phyloP scores from a whole-genome alignment of 2,113 vertebrate species.

The Leptobrachium leishanense region DNA sequence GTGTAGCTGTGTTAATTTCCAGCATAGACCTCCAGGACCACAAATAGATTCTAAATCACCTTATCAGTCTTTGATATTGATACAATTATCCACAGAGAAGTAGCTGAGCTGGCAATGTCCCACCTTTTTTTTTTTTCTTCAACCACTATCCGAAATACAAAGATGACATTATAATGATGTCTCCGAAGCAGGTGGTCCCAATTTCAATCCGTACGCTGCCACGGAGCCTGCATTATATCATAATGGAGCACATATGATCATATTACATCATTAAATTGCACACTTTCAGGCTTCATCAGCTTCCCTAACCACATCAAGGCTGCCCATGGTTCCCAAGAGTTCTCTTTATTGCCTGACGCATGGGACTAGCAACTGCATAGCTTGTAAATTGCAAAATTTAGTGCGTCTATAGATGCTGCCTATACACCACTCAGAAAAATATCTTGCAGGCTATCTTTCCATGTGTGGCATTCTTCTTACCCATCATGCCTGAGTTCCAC shows the following conservation, averaged over 20 bases:
- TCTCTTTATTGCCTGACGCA: neutral
- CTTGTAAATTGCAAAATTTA: too few relatives aligned
- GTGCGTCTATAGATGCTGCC: too few relatives aligned
- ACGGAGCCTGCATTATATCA: neutral
- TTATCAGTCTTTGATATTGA: too few relatives aligned
- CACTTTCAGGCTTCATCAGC: neutral
- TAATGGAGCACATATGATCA: neutral
- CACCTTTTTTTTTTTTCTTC: neutral
- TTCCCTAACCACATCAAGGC: neutral
- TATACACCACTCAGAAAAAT: too few relatives aligned
- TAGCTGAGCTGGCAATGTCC: neutral
- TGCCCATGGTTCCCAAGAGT: neutral
- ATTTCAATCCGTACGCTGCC: neutral
- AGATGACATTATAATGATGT: neutral
- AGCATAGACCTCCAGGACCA: too few relatives aligned
- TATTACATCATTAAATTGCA: conserved; percentile 2
- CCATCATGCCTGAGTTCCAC: too few relatives aligned
- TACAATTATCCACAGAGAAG: too few relatives aligned
- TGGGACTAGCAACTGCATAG: too few relatives aligned
- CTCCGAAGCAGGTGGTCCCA: neutral
- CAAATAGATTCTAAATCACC: too few relatives aligned
- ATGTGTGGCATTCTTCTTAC: too few relatives aligned
- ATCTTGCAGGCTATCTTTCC: too few relatives aligned
- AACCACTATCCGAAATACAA: neutral
- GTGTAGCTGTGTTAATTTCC: too few relatives aligned